Evolutionary conservation across 2,888 invertebrate genomes (phyloP).

Genomic region (Synergus gifuensis): DNA sequence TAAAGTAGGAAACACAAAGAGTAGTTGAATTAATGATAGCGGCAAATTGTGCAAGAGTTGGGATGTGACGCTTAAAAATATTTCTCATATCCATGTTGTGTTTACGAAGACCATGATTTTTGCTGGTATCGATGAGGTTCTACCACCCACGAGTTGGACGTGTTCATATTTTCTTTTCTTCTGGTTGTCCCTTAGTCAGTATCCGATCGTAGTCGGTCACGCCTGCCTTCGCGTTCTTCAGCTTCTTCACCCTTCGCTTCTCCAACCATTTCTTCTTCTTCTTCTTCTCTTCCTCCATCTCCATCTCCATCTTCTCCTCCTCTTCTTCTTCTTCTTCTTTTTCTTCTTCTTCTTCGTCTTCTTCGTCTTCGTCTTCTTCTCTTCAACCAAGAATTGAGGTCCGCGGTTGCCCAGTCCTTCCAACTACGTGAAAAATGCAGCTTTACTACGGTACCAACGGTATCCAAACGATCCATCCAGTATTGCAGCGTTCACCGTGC

Average conservation of each 20-base stretch:
- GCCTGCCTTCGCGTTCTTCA: constrained; percentile 39
- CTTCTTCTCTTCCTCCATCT: constrained; percentile 10
- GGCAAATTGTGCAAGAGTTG: constrained; percentile 15
- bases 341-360: constrained; percentile 49
- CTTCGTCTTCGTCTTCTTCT: constrained; percentile 50
- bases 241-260: constrained; percentile 10
- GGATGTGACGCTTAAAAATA: neutral
- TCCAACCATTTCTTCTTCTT: constrained; percentile 33
- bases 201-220: constrained; percentile 24
- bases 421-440: constrained; percentile 70
- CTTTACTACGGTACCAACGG: constrained; percentile 68
- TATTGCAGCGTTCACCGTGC: constrained; percentile 48
- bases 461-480: constrained; percentile 63
- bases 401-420: constrained; percentile 63
- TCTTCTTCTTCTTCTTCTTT: constrained; percentile 51
- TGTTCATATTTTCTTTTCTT: neutral
- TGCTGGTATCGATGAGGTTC: neutral
- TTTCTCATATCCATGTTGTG: neutral
- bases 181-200: constrained; percentile 45
- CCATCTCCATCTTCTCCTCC: constrained; percentile 48
- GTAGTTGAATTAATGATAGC: neutral
- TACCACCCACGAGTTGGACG: neutral
- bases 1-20: neutral
- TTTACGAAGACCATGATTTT: neutral
- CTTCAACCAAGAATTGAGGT: constrained; percentile 55